phyloP scores from a whole-genome alignment of 1,140 invertebrate species.

The Rhagoletis zephyria region DNA sequence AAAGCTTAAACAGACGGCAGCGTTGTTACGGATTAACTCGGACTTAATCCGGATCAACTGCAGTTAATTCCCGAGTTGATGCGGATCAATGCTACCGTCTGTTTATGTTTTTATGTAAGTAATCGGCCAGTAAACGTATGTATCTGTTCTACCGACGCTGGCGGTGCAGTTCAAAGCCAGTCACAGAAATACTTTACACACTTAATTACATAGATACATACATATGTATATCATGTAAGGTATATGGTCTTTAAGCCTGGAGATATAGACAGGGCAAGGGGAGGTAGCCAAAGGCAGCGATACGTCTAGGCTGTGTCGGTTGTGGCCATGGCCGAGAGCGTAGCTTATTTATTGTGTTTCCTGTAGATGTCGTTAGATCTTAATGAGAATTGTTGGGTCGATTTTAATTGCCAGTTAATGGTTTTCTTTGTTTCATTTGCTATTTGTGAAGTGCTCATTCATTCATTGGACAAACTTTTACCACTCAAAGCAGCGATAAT shows the following conservation, averaged over 20 bases:
- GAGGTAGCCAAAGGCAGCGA: no score
- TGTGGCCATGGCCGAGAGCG: background rate
- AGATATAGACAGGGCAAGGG: no score
- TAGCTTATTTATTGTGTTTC: background rate
- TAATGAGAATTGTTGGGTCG: slow-evolving; percentile 17
- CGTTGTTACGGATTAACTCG: no score
- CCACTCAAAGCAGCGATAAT: background rate
- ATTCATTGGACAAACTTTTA: background rate
- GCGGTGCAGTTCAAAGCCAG: background rate
- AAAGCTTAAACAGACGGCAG: no score
- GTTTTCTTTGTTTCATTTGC: slow-evolving; percentile 8
- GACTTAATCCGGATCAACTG: no score
- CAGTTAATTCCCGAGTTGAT: no score
- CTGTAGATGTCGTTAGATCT: slow-evolving; percentile 15
- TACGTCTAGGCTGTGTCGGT: no score
- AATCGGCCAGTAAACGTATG: background rate
- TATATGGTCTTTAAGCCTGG: no score
- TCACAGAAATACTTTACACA: background rate
- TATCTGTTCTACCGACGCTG: background rate
- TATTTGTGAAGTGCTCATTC: background rate
- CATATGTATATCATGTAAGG: background rate
- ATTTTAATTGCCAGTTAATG: slow-evolving; percentile 15
- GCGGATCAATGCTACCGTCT: no score
- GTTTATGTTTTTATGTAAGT: background rate
- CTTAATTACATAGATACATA: background rate